phyloP scores from a whole-genome alignment of 2,888 invertebrate genomes.

The Lamellibrachia satsuma region DNA sequence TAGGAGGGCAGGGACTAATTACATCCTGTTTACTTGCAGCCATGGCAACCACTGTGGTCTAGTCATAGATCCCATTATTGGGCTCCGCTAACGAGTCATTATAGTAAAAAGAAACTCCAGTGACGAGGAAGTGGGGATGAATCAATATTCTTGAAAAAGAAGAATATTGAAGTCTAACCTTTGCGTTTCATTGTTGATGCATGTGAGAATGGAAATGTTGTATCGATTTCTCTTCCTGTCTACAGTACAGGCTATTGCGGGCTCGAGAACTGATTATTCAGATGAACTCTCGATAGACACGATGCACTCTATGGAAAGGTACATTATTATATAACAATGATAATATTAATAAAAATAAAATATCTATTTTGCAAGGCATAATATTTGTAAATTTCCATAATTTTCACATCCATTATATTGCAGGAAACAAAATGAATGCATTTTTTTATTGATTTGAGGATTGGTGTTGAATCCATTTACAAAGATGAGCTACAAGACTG shows the following conservation, averaged over 20 bases:
- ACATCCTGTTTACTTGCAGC: background rate
- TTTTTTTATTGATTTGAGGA: too few species aligned
- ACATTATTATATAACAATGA: background rate
- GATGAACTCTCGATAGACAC: background rate
- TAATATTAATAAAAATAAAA: background rate
- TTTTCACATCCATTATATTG: background rate
- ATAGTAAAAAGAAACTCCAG: background rate
- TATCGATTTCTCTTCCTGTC: background rate
- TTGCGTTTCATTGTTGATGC: background rate
- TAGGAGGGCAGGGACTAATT: background rate
- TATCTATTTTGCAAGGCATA: background rate
- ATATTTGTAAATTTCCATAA: background rate
- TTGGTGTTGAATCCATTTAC: too few species aligned
- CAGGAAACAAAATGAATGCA: too few species aligned
- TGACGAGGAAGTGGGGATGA: background rate
- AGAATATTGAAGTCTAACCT: background rate
- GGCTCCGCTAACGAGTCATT: background rate
- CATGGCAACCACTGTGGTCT: background rate
- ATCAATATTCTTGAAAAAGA: background rate
- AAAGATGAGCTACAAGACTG: background rate
- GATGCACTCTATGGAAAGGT: background rate
- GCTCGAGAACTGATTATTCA: background rate
- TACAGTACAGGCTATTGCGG: background rate
- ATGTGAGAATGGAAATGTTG: background rate
- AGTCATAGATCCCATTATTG: background rate